These are phyloP conservation scores for Dichetophora obliterata DNA, from an alignment of 2,888 invertebrate species.

Conservation along the genomic window DNA sequence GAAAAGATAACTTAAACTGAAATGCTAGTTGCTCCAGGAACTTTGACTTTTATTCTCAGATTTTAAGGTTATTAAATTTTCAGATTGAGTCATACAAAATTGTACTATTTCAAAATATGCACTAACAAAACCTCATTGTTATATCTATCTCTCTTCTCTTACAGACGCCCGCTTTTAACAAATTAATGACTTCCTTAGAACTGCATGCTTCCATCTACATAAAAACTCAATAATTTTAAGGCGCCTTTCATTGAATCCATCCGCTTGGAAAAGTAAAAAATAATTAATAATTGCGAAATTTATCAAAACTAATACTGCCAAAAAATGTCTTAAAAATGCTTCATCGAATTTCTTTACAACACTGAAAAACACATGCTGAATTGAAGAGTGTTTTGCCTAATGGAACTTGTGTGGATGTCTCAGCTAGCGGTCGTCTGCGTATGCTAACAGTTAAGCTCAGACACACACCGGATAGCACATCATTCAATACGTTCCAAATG, in stretches of 20 bases:
- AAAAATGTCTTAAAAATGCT: background rate
- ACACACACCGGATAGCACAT: constrained; percentile 22
- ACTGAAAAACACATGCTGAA: background rate
- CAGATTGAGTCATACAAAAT: background rate
- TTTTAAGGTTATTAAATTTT: background rate
- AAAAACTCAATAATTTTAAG: constrained; percentile 16
- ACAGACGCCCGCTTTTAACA: constrained; percentile 39
- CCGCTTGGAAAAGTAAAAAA: constrained; percentile 23
- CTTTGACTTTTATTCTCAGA: too few relatives aligned
- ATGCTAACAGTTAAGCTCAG: background rate
- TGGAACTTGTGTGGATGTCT: background rate
- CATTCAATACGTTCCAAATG: constrained; percentile 9
- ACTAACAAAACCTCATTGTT: background rate
- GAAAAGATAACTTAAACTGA: too few relatives aligned
- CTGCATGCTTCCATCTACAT: constrained; percentile 36
- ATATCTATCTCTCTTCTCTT: constrained; percentile 17
- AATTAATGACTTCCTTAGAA: constrained; percentile 30
- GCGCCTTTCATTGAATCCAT: constrained; percentile 31
- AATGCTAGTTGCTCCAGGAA: constrained; percentile 16
- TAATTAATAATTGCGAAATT: constrained; percentile 21
- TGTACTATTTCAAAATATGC: background rate
- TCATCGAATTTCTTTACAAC: background rate
- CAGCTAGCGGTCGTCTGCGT: background rate
- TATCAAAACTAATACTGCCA: background rate
- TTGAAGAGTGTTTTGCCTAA: background rate